Base-by-base conservation (phyloP, 2,888 invertebrate species). In the Plebejus melissa region DNA sequence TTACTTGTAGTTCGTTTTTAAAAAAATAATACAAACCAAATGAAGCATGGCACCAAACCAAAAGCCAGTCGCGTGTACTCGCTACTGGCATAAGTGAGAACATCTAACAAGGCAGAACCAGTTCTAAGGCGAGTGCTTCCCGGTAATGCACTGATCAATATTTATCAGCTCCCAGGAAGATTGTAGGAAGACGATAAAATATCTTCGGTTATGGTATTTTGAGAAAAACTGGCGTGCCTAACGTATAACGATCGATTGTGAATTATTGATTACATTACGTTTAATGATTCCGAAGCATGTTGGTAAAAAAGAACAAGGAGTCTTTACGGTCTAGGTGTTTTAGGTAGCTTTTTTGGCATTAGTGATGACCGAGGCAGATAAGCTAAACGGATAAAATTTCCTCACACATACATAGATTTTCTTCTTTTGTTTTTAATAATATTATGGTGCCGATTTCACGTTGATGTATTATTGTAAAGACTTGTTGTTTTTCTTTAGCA, bases 91-190 rank as follows among this genome's bases (percentile, higher is more conserved):
- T 60, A 60, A 65, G 32, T 13, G 65, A 65, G 65, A 65, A 65
- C 32, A 65, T 41, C 70, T 70, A 70, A 69, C 22, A 41, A 74
- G 75, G 65, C 75, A 75, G 78, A 79, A 79, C 79, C 76, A 76
- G 79, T 79, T 78, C 69, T 57, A 74, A 54, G 57, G 57, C 74
- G 46, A 65, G 46, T 77, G 75, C 70, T 86, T 87, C 84, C 80
- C 80, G 79, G 83, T 82, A 85, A 79, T 81, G 79, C 80, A 82
- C 81, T 85, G 84, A 87, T 90, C 88, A 88, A 89, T 90, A 90
- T 89, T 88, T 88, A 89, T 90, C 84, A 88, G 85, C 86, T 85
- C 83, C 80, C 80, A 80, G 82, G 82, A 87, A 85, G 80, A 82
- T 82, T 78, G 79, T 80, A 80, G 80, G 81, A 81, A 82, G 80